Evolutionary conservation across 2,113 vertebrate genomes (phyloP).

Genomic region (Myiozetetes cayanensis): DNA sequence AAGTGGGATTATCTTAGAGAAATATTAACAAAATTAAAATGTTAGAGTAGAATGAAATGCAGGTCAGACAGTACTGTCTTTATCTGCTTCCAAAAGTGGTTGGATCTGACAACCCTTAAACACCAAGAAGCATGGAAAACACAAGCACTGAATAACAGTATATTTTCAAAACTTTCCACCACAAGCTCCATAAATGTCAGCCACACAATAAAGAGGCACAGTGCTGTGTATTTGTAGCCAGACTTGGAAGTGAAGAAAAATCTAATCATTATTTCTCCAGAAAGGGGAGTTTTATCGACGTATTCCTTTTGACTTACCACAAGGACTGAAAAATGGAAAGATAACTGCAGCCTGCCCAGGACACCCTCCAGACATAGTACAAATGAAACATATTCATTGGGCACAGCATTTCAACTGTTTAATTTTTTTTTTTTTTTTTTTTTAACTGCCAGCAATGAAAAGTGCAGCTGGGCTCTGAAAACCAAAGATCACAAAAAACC

Average conservation of each 20-base stretch:
- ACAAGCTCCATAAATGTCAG: neutral
- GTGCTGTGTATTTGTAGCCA: neutral
- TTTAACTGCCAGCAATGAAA: neutral
- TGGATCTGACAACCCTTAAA: neutral
- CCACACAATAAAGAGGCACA: neutral
- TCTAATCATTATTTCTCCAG: neutral
- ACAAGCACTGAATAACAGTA: neutral
- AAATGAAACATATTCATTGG: neutral
- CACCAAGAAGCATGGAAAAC: neutral
- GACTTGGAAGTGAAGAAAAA: neutral
- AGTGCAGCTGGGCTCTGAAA: neutral
- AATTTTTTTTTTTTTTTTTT: neutral
- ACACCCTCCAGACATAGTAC: neutral
- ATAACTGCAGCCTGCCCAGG: neutral
- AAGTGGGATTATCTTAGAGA: neutral
- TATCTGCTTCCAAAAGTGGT: neutral
- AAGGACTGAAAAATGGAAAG: neutral
- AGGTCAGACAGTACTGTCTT: neutral
- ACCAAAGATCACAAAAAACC: neutral
- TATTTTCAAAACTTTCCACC: neutral
- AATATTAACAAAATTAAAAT: neutral
- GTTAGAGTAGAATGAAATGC: neutral
- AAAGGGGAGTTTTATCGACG: neutral
- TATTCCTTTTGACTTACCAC: neutral
- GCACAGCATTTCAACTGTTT: neutral